phyloP scores from a whole-genome alignment of 2,797 vertebrate genomes.

The Malacoctenus gilli region DNA sequence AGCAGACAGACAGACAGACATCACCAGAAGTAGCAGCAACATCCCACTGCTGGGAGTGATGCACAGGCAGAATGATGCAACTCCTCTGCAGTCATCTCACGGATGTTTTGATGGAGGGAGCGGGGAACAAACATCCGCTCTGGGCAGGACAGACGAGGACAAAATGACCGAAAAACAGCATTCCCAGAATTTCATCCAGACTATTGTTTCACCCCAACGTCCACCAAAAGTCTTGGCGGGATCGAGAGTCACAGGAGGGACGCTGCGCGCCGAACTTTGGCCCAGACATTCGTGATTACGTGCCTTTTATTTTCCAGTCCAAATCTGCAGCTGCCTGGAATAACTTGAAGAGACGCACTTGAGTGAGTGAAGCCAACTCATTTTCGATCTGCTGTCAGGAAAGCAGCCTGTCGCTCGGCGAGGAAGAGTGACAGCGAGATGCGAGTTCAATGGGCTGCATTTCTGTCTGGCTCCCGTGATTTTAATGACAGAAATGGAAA shows the following conservation, averaged over 20 bases:
- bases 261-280: slow-evolving; percentile 13
- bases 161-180: too few relatives aligned
- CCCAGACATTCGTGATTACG: slow-evolving; percentile 20
- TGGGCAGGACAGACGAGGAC: not conserved
- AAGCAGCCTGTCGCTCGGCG: slow-evolving; percentile 36
- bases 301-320: slow-evolving; percentile 26
- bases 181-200: slow-evolving; percentile 19
- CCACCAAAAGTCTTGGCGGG: slow-evolving; percentile 14
- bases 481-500: slow-evolving; percentile 59
- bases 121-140: slow-evolving; percentile 17
- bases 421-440: slow-evolving; percentile 57
- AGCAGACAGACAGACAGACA: too few relatives aligned
- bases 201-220: slow-evolving; percentile 30
- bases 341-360: slow-evolving; percentile 40
- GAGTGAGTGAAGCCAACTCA: slow-evolving; percentile 49
- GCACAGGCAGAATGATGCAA: not conserved
- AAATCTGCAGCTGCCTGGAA: slow-evolving; percentile 46
- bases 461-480: slow-evolving; percentile 50
- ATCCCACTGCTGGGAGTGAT: not conserved
- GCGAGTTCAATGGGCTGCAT: slow-evolving; percentile 43
- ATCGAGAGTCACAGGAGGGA: slow-evolving; percentile 18
- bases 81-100: slow-evolving; percentile 14
- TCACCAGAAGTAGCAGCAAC: too few relatives aligned
- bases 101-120: slow-evolving; percentile 15
- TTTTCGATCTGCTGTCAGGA: slow-evolving; percentile 60